These are phyloP conservation scores for Acomys russatus DNA, from an alignment of 2,797 vertebrate species.

Conservation along the genomic window DNA sequence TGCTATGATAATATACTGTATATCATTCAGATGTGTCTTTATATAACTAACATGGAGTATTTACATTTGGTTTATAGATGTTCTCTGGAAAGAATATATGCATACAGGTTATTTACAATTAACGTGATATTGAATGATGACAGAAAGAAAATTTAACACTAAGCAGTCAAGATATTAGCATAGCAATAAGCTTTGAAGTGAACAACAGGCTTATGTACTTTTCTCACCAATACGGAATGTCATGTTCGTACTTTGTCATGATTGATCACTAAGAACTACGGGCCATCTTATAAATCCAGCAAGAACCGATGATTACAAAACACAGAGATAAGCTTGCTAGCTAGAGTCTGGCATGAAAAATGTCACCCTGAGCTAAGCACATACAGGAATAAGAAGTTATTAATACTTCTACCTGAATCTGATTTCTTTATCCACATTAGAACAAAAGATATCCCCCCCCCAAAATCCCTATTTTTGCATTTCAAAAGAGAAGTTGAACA, in stretches of 20 bases:
- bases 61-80: background rate
- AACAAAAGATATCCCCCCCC: background rate
- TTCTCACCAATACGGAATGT: background rate
- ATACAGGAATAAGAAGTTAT: background rate
- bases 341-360: background rate
- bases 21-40: background rate
- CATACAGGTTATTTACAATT: background rate
- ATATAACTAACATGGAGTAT: background rate
- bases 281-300: background rate
- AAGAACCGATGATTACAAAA: background rate
- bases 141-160: background rate
- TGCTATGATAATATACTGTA: background rate
- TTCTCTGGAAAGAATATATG: background rate
- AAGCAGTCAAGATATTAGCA: background rate
- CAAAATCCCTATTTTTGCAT: background rate
- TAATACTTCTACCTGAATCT: slow-evolving; percentile 34
- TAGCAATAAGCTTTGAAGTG: background rate
- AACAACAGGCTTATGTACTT: background rate
- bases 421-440: background rate
- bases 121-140: background rate
- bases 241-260: background rate
- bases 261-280: background rate
- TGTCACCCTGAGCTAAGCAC: background rate
- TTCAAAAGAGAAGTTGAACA: background rate
- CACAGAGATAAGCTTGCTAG: background rate